A percentile compares a stretch with the other conserved stretches of the same genome.
Evolutionary conservation across 2,888 invertebrate genomes (phyloP).

Genomic region (Dolichomitus sp.): DNA sequence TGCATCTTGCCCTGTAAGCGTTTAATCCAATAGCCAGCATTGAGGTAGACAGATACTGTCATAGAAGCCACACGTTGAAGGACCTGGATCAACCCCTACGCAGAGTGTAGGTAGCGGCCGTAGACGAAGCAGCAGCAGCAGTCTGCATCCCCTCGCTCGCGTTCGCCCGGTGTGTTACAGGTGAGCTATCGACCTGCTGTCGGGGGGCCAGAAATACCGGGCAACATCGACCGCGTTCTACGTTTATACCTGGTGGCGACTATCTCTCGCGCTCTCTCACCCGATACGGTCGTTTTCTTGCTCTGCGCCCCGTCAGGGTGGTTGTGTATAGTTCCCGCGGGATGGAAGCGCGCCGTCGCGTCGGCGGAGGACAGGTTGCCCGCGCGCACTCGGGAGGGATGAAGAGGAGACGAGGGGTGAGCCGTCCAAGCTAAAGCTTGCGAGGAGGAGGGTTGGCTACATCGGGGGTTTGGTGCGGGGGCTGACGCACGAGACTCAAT

Average conservation of each 20-base stretch:
- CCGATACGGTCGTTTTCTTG: conserved; percentile 3
- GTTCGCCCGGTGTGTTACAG: conserved; percentile 75
- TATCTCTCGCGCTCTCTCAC: conserved; percentile 43
- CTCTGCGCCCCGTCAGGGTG: conserved; percentile 15
- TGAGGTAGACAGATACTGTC: conserved; percentile 15
- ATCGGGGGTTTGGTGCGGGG: conserved; percentile 74
- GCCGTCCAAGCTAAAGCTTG: background rate
- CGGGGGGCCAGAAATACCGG: conserved; percentile 83
- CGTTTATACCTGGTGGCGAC: conserved; percentile 77
- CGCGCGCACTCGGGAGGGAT: conserved; percentile 6
- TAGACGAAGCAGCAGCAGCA: conserved; percentile 46
- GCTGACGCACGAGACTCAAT: conserved; percentile 75
- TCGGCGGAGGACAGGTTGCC: conserved; percentile 32
- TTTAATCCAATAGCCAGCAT: conserved; percentile 24
- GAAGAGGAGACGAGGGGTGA: conserved; percentile 26
- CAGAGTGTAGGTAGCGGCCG: conserved; percentile 13
- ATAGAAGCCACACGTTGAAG: conserved; percentile 68
- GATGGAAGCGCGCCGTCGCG: conserved; percentile 62
- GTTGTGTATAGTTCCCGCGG: conserved; percentile 49
- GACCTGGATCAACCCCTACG: conserved; percentile 70
- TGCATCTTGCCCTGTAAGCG: background rate
- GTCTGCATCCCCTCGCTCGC: conserved; percentile 59
- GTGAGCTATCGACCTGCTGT: conserved; percentile 84
- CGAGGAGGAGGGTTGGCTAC: conserved; percentile 54
- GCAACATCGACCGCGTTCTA: conserved; percentile 84